These are phyloP conservation scores for Phthorimaea operculella DNA, from an alignment of 1,140 invertebrate species.

Conservation along the genomic window DNA sequence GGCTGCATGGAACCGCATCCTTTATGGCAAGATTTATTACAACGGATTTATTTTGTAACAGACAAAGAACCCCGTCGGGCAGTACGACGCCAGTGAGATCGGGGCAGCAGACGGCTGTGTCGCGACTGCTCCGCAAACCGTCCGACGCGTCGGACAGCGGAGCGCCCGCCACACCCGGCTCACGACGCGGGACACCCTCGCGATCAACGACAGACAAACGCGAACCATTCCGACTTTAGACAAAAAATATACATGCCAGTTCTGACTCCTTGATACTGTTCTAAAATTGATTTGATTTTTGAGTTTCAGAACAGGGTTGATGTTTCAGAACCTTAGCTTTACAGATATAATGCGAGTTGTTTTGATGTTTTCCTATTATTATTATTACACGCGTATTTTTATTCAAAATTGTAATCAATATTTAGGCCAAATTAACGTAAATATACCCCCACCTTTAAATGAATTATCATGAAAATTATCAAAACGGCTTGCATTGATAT, in stretches of 20 bases:
- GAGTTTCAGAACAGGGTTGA: not conserved
- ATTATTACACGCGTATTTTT: conserved; percentile 16
- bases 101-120: conserved; percentile 70
- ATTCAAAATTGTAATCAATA: conserved; percentile 19
- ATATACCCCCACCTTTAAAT: conserved; percentile 16
- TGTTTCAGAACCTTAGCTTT: conserved; percentile 10
- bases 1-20: conserved; percentile 2
- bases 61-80: conserved; percentile 77
- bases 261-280: not conserved
- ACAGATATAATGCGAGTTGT: conserved; percentile 26
- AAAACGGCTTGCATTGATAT: conserved; percentile 27
- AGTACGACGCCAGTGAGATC: conserved; percentile 75
- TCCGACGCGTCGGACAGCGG: conserved; percentile 73
- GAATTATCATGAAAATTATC: conserved; percentile 10
- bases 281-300: not conserved
- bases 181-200: conserved; percentile 49
- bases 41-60: conserved; percentile 31
- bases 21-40: not conserved
- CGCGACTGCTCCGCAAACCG: conserved; percentile 72
- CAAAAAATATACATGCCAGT: conserved; percentile 17
- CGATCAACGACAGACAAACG: conserved; percentile 62
- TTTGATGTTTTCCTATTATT: conserved; percentile 20
- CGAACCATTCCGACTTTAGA: conserved; percentile 65
- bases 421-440: conserved; percentile 19
- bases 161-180: conserved; percentile 46